Evolutionary conservation across 2,797 vertebrate genomes (phyloP).

Genomic region (Petrocephalus sullivani): DNA sequence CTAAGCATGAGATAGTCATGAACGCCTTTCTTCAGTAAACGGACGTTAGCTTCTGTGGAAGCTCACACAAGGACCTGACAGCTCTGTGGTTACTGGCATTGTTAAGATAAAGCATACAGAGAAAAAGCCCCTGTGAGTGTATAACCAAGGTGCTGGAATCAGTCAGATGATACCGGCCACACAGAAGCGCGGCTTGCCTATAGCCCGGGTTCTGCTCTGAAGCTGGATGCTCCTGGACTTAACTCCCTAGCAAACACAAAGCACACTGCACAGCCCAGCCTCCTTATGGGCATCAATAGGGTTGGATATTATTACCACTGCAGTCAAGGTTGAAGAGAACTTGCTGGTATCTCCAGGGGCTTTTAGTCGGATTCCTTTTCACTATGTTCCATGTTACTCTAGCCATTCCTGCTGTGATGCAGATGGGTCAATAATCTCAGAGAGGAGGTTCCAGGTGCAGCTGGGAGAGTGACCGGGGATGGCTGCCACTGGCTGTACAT

Average conservation of each 20-base stretch:
- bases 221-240: not conserved
- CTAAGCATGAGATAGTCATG: not conserved
- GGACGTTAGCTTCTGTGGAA: not conserved
- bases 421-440: not conserved
- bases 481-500: not conserved
- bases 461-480: not conserved
- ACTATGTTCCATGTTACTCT: not conserved
- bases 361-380: not conserved
- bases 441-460: not conserved
- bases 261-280: not conserved
- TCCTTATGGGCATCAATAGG: not conserved
- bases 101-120: not conserved
- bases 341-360: not conserved
- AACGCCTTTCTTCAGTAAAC: not conserved
- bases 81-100: not conserved
- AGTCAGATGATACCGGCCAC: not conserved
- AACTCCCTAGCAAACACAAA: not conserved
- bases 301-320: not conserved
- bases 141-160: not conserved
- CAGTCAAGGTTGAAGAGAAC: not conserved
- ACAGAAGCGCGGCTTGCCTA: not conserved
- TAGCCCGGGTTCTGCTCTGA: not conserved
- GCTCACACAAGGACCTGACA: not conserved
- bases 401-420: not conserved
- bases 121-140: not conserved